A percentile compares a stretch with the other conserved stretches of the same genome.
Conservation (phyloP, 2,888 invertebrate genomes). For the Pasiphila rectangulata region DNA sequence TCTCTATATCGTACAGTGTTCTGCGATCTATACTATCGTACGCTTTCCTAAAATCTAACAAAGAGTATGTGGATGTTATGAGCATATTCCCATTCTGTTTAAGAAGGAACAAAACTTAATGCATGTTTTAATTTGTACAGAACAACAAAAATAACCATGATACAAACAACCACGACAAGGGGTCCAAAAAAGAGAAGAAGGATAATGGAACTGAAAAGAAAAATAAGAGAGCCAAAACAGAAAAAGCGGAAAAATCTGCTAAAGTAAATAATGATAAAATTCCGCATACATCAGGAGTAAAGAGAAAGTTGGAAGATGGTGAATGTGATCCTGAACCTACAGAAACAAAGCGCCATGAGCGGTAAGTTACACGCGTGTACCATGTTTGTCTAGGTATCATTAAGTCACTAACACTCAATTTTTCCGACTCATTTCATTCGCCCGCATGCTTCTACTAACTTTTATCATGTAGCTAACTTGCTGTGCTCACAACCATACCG, state of each 20-base stretch:
- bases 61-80: too few relatives aligned
- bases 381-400: conserved; percentile 11
- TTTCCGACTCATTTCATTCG: conserved; percentile 19
- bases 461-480: conserved; percentile 37
- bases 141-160: conserved; percentile 71
- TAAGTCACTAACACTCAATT: conserved; percentile 12
- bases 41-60: too few relatives aligned
- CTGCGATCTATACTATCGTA: too few relatives aligned
- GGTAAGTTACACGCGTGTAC: conserved; percentile 52
- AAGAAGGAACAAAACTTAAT: neutral
- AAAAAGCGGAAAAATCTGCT: conserved; percentile 53
- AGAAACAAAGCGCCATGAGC: conserved; percentile 76
- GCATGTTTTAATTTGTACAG: conserved; percentile 43
- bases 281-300: conserved; percentile 65
- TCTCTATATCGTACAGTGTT: too few relatives aligned
- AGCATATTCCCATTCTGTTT: neutral
- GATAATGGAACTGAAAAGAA: conserved; percentile 58
- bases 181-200: conserved; percentile 59
- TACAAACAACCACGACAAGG: conserved; percentile 65
- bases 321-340: conserved; percentile 71
- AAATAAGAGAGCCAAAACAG: conserved; percentile 58
- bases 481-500: conserved; percentile 66
- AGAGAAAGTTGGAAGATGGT: conserved; percentile 81
- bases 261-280: conserved; percentile 61
- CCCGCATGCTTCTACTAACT: conserved; percentile 42